Percentiles rank a stretch among this genome's conserved stretches.
Evolutionary conservation across 2,888 invertebrate genomes (phyloP).

Genomic region (Pheosia tremula): DNA sequence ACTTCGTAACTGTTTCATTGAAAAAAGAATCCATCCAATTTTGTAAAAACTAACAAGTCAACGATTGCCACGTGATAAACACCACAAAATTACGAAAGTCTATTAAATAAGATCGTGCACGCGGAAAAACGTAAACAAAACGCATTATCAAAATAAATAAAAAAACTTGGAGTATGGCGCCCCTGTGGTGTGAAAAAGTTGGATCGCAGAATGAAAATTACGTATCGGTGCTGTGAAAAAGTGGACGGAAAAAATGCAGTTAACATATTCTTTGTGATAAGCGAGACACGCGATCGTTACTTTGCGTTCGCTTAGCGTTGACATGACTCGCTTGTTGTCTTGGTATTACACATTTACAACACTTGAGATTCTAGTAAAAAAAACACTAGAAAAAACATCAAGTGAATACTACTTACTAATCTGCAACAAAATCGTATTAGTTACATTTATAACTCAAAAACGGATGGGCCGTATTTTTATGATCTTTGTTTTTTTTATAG

Average conservation of each 20-base stretch:
- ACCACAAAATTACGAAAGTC: conserved; percentile 30
- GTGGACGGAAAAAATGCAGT: conserved; percentile 53
- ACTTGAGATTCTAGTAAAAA: no score
- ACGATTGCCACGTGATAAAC: conserved; percentile 10
- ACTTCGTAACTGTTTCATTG: no score
- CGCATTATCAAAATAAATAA: conserved; percentile 43
- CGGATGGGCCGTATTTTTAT: no score
- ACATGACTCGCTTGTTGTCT: conserved; percentile 13
- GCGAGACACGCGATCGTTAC: conserved; percentile 34
- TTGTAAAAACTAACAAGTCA: neutral
- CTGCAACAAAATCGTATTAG: no score
- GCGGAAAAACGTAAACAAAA: conserved; percentile 45
- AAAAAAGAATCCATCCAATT: no score
- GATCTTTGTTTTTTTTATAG: no score
- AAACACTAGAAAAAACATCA: no score
- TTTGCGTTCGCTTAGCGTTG: conserved; percentile 28
- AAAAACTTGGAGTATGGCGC: conserved; percentile 56
- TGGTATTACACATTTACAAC: no score
- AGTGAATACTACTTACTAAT: no score
- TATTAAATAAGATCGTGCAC: conserved; percentile 14
- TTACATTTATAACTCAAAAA: no score
- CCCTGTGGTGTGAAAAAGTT: conserved; percentile 68
- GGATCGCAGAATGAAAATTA: conserved; percentile 68
- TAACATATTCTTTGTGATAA: conserved; percentile 37
- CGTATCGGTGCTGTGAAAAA: conserved; percentile 66